A percentile compares a stretch with the other conserved stretches of the same genome.
Evolutionary conservation across 2,888 invertebrate genomes (phyloP).

Genomic region (Chrysina gloriosa): DNA sequence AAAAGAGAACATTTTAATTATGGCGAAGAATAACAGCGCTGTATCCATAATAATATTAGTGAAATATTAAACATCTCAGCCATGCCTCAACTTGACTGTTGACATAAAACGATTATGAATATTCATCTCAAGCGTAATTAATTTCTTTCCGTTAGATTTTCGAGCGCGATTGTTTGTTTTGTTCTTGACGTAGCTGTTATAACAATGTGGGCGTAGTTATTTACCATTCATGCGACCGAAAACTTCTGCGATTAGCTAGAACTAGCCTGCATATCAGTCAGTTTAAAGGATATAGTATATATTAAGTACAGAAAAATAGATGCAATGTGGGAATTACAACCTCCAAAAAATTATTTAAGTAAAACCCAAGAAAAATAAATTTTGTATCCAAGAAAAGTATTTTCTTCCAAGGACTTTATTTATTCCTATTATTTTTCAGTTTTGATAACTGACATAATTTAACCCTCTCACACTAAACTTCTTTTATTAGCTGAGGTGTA

Average conservation of each 20-base stretch:
- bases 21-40: neutral
- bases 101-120: conserved; percentile 46
- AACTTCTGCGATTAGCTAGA: conserved; percentile 3
- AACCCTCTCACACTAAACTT: no score
- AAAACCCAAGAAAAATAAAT: no score
- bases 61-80: conserved; percentile 22
- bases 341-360: no score
- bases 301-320: no score
- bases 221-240: conserved; percentile 1
- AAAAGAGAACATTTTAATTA: conserved; percentile 10
- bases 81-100: conserved; percentile 8
- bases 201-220: neutral
- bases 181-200: conserved; percentile 25
- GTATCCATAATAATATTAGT: conserved; percentile 26
- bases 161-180: conserved; percentile 35
- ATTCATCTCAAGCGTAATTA: conserved; percentile 48
- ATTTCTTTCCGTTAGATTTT: conserved; percentile 48
- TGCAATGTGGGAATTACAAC: no score
- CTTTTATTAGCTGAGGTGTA: no score
- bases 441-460: no score
- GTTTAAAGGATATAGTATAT: no score
- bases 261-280: neutral
- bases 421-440: no score
- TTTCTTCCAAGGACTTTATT: no score
- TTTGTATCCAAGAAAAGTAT: no score